Percentiles rank a stretch among this genome's conserved stretches.
Conservation (phyloP, 2,797 vertebrate genomes). For the Ispidina picta region DNA sequence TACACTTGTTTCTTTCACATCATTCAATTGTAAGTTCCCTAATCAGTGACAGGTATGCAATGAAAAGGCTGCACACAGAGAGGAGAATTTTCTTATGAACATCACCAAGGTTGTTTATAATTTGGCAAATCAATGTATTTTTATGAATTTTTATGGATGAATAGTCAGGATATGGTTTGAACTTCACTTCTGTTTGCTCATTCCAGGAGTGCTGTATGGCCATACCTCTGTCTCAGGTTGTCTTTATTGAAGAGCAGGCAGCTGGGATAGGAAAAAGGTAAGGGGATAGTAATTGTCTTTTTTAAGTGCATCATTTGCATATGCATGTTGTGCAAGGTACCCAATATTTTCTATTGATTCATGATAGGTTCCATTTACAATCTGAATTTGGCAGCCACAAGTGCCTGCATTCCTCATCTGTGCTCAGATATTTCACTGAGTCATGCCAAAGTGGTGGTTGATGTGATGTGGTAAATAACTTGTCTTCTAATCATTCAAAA, state of each 20-base stretch:
- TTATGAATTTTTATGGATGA: background rate
- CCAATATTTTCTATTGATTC: background rate
- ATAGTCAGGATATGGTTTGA: background rate
- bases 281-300: background rate
- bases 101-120: background rate
- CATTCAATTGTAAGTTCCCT: background rate
- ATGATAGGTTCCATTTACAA: background rate
- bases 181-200: background rate
- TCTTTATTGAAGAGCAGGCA: conserved; percentile 95
- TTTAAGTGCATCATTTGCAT: background rate
- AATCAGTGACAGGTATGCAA: background rate
- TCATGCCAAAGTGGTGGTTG: background rate
- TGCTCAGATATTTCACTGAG: background rate
- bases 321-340: background rate
- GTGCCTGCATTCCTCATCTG: background rate
- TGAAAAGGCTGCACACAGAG: accelerated
- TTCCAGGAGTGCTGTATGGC: conserved; percentile 92
- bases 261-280: conserved; percentile 97
- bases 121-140: background rate
- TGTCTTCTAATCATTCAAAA: background rate
- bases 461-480: background rate
- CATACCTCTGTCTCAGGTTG: conserved; percentile 89
- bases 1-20: background rate
- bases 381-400: background rate
- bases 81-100: background rate